phyloP scores from a whole-genome alignment of 2,113 vertebrate species.

The Bufo bufo region DNA sequence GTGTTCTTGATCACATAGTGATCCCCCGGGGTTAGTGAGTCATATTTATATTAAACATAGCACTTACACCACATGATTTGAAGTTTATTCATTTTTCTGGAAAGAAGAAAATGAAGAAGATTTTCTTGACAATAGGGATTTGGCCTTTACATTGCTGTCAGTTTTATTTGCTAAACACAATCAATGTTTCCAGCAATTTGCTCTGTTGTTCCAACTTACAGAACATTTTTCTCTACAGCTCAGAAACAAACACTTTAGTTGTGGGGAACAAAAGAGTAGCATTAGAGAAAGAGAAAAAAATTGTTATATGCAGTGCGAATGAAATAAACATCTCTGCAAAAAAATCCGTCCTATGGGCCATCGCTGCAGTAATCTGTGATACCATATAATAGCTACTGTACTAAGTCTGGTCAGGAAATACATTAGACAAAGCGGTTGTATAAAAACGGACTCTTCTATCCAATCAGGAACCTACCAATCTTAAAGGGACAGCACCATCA shows the following conservation, averaged over 20 bases:
- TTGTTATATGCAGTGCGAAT: not conserved
- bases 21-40: not conserved
- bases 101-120: not conserved
- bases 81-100: constrained; percentile 23
- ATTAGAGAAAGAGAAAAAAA: not conserved
- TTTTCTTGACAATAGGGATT: constrained; percentile 9
- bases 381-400: not conserved
- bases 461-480: not conserved
- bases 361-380: not conserved
- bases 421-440: not conserved
- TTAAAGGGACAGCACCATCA: not conserved
- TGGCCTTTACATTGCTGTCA: constrained; percentile 12
- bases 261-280: not conserved
- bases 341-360: not conserved
- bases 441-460: not conserved
- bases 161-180: constrained; percentile 37
- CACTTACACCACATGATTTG: constrained; percentile 15
- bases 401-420: not conserved
- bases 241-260: not conserved
- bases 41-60: constrained; percentile 30
- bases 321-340: not conserved
- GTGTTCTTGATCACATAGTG: not conserved
- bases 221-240: not conserved
- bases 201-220: not conserved
- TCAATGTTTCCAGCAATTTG: constrained; percentile 12